Evolutionary conservation across 2,797 vertebrate genomes (phyloP).

Genomic region (Catostomus latipinnis): DNA sequence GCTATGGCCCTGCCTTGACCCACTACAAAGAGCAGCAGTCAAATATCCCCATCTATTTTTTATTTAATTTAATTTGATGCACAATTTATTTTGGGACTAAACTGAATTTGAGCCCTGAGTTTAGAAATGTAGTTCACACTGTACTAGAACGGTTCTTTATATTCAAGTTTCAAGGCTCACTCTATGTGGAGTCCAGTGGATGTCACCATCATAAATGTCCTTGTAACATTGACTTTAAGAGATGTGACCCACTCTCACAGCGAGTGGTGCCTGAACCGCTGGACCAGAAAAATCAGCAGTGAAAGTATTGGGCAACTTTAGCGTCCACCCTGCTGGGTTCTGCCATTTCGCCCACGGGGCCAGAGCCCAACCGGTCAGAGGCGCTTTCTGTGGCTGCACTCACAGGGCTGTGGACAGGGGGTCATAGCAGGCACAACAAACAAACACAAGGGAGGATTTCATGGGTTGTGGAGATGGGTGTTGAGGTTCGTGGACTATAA

Average conservation of each 20-base stretch:
- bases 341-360: constrained; percentile 41
- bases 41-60: no score
- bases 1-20: no score
- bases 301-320: constrained; percentile 49
- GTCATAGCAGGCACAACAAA: constrained; percentile 42
- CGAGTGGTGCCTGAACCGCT: constrained; percentile 33
- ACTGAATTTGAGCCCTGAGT: neutral
- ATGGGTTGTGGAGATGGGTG: constrained; percentile 30
- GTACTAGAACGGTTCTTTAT: neutral
- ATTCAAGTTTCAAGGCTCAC: constrained; percentile 7
- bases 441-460: constrained; percentile 43
- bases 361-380: neutral
- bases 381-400: constrained; percentile 18
- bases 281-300: constrained; percentile 40
- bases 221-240: constrained; percentile 29
- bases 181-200: neutral
- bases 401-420: constrained; percentile 25
- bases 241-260: constrained; percentile 28
- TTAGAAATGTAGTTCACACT: neutral
- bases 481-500: constrained; percentile 9
- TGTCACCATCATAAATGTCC: constrained; percentile 36
- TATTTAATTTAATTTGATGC: no score
- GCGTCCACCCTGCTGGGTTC: constrained; percentile 45
- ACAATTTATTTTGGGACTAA: no score
- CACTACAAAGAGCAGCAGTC: no score